Evolutionary conservation across 2,113 vertebrate genomes (phyloP), one percentile per base, ranked within the genome.

Genomic region (Nestor notabilis): DNA sequence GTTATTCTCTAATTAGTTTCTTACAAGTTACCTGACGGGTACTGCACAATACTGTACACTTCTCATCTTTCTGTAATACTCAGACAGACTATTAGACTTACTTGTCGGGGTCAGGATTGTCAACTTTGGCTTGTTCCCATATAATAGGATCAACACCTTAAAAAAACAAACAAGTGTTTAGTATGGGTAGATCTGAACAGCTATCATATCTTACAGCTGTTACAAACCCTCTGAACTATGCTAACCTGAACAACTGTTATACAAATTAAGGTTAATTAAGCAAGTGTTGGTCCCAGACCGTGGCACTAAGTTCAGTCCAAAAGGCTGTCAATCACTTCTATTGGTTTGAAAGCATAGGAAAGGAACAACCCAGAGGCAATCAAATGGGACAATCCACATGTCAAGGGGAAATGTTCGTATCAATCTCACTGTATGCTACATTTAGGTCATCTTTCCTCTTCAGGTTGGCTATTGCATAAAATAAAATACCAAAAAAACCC

Each of bases 71-170:
- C 33, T 68, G 29, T 58, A 84, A 43, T 39, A 75, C 25, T 75
- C 2, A 1, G 28, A 46, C 24, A 63, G 50, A 76, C 21, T 55
- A 41, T 33, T 44, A 44, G 37, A 98, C 99, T 97, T 97, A 99
- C 99, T 99, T 99, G 83, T 99, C 99, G 95, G 99, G 98, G 81
- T 99, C 99, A 17, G 99, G 99, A 94, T 99, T 99, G 97, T 99
- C 99, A 89, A 99, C 99, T 97, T 99, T 99, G 52, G 99, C 99
- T 97, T 99, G 99, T 87, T 99, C 99, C 99, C 99, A 99, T 90
- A 99, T 99, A 90, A 99, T 99, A 61, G 99, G 99, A 96, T 99
- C 99, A 95, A 99, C 99, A 97, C 99, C 99, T 99, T 74, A 9
- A 87, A 93, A 25, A 27, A 86, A 66, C 17, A 79, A 31, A 50